phyloP scores from a whole-genome alignment of 2,797 vertebrate genomes.

The Anableps anableps region DNA sequence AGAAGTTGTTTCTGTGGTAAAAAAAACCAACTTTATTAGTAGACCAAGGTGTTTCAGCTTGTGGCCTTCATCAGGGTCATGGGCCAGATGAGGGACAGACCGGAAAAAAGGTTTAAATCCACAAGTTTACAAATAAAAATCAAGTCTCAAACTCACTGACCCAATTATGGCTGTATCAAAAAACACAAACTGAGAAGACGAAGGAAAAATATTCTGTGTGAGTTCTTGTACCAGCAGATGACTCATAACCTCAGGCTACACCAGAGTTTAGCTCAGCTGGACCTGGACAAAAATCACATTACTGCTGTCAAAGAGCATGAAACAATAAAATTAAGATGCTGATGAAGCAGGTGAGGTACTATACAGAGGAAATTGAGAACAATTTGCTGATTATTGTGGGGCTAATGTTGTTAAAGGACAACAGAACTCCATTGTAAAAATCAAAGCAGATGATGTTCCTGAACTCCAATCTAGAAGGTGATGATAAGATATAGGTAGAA shows the following conservation, averaged over 20 bases:
- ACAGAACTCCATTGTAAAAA: slow-evolving; percentile 3
- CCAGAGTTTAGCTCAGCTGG: slow-evolving; percentile 1
- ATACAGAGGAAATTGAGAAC: not conserved
- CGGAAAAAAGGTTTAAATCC: not conserved
- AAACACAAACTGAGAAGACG: not conserved
- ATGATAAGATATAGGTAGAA: not conserved
- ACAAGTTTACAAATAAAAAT: not conserved
- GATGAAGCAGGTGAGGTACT: slow-evolving; percentile 4
- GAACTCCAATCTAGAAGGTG: not conserved
- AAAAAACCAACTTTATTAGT: not conserved
- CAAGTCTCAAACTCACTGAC: not conserved
- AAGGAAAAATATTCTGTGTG: not conserved
- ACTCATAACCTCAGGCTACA: not conserved
- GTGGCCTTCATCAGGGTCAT: not conserved
- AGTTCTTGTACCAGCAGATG: not conserved
- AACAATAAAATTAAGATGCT: slow-evolving; percentile 1
- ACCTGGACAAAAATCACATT: slow-evolving; percentile 2
- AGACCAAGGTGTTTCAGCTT: not conserved
- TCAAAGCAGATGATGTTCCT: not conserved
- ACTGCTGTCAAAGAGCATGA: not conserved
- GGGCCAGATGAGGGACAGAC: not conserved
- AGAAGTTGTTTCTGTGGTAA: too few relatives aligned
- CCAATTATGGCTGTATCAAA: not conserved
- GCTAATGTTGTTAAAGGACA: not conserved
- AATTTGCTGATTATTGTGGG: not conserved